Evolutionary conservation across 2,888 invertebrate species (phyloP).

Genomic region (Blomia tropicalis): DNA sequence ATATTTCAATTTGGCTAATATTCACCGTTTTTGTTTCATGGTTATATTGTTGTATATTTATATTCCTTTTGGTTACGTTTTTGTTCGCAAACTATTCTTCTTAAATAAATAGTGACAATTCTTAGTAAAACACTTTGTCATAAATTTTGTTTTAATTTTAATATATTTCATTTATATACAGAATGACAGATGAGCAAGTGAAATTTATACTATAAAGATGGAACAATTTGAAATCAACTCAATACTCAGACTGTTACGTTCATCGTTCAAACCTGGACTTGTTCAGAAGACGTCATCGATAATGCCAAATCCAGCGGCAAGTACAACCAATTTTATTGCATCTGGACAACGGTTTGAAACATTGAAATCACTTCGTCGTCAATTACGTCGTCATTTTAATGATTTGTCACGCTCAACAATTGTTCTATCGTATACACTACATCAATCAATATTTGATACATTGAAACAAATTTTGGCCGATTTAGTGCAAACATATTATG

Average conservation of each 20-base stretch:
- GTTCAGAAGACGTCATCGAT: not conserved
- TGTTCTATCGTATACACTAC: not conserved
- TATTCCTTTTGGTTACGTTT: no score
- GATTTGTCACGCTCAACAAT: not conserved
- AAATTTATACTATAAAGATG: not conserved
- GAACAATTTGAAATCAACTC: constrained; percentile 5
- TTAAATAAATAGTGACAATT: no score
- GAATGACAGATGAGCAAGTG: no score
- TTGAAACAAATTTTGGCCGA: not conserved
- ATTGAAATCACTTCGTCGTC: not conserved
- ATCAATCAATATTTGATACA: not conserved
- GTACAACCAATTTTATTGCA: constrained; percentile 1
- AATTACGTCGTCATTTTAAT: not conserved
- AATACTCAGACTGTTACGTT: not conserved
- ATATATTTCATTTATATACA: no score
- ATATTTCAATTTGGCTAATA: no score
- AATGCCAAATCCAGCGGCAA: not conserved
- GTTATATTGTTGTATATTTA: no score
- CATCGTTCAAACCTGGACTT: not conserved
- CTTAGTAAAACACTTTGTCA: no score
- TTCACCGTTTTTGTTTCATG: no score
- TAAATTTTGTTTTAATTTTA: no score
- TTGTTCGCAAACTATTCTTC: no score
- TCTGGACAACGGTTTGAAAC: constrained; percentile 13
- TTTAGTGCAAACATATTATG: not conserved